Evolutionary conservation across 2,888 invertebrate genomes (phyloP).

Genomic region (Pachymerium ferrugineum): DNA sequence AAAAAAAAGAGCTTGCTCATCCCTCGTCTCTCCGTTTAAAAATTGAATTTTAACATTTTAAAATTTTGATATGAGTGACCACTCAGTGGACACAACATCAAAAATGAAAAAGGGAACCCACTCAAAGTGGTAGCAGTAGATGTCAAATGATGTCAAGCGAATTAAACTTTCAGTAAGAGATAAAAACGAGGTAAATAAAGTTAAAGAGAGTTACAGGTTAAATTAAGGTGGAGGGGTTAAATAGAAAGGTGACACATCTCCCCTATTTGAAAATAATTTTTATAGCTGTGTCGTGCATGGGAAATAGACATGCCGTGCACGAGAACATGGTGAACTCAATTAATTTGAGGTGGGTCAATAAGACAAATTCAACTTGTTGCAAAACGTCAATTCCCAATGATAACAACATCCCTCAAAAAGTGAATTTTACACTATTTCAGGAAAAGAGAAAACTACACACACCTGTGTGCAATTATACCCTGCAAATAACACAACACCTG

Average conservation of each 20-base stretch:
- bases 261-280: constrained; percentile 1
- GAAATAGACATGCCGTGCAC: background rate
- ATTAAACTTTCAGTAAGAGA: background rate
- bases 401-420: background rate
- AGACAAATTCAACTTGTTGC: background rate
- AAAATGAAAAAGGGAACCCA: background rate
- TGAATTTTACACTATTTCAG: background rate
- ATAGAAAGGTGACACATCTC: too few species aligned
- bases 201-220: too few species aligned
- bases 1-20: background rate
- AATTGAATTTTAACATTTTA: background rate
- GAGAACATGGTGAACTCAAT: background rate
- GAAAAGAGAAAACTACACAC: background rate
- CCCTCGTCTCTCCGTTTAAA: background rate
- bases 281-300: background rate
- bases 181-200: background rate
- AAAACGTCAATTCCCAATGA: background rate
- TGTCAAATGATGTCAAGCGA: background rate
- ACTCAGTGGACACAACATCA: background rate
- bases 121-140: too few species aligned
- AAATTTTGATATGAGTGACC: background rate
- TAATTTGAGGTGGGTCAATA: background rate
- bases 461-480: constrained; percentile 6
- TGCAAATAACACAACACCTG: background rate
- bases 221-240: too few species aligned